Base-by-base conservation (phyloP, 2,888 invertebrate genomes). In the Campaea margaritaria region DNA sequence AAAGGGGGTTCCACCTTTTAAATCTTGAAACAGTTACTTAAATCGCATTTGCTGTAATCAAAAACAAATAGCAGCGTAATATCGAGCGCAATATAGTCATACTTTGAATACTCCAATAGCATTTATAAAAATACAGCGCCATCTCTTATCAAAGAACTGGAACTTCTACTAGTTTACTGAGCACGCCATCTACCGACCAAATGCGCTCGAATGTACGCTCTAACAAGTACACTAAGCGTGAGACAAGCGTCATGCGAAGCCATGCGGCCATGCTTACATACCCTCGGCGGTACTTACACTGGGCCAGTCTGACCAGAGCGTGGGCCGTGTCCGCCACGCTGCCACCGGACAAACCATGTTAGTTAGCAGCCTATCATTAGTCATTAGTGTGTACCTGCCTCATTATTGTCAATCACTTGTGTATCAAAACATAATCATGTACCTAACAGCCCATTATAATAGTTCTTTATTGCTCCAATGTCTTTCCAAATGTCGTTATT, bases 221-320 rank as follows among this genome's bases (percentile, higher is more conserved):
- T 36, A 45, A 44, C 31, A 31, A 52, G 51, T 49, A 38, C 21
- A 50, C 42, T 5, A 62, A 51, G 65, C 58, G 64, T 50, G 49
- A 58, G 61, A 54, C 54, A 73, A 74, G 78, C 75, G 72, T 51
- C 75, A 74, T 73, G 81, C 76, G 58, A 75, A 76, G 79, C 77
- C 74, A 70, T 77, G 80, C 82, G 66, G 51, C 51, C 48, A 39
- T 36, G 47, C 54, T 51, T 51, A 55, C 38, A 54, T 45, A 59
- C 63, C 36, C 50, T 58, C 58, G 57, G 41, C 57, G 48, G 89
- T 96, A 97, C 97, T 97, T 96, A 97, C 97, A 97, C 95, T 95
- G 95, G 90, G 96, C 96, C 93, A 97, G 95, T 86, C 96, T 94
- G 94, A 96, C 96, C 95, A 97, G 95, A 90, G 96, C 97, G 96